Conservation (phyloP, 2,888 invertebrate species). For the Synergus itoensis region DNA sequence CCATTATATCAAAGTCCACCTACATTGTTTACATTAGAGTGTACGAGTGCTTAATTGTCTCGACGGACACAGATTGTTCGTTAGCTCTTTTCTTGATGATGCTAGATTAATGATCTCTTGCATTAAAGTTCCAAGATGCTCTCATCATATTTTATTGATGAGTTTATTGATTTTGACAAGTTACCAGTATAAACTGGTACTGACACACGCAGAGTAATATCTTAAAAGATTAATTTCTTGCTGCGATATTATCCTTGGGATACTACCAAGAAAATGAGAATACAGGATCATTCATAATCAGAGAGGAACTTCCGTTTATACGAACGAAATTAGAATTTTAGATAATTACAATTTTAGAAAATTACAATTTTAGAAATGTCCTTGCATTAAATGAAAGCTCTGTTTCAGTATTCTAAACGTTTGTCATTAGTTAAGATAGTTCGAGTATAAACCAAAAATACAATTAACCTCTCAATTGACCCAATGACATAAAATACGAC, state of each 20-base stretch:
- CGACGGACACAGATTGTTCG: neutral
- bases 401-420: neutral
- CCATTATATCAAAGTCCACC: neutral
- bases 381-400: neutral
- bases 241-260: neutral
- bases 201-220: neutral
- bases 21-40: neutral
- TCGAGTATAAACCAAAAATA: neutral
- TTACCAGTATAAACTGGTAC: neutral
- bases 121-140: neutral
- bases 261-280: neutral
- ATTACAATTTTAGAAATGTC: neutral
- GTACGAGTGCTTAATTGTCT: neutral
- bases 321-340: too few relatives aligned
- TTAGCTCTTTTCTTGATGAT: neutral
- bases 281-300: neutral
- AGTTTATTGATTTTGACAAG: constrained; percentile 7
- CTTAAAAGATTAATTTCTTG: neutral
- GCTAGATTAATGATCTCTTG: neutral
- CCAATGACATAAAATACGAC: neutral
- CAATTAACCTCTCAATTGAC: neutral
- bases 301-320: too few relatives aligned
- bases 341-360: neutral
- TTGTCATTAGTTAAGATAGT: neutral
- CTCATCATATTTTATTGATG: neutral